A percentile compares a stretch with the other conserved stretches of the same genome.
Conservation (phyloP, 2,113 vertebrate species). For the Bettongia penicillata region DNA sequence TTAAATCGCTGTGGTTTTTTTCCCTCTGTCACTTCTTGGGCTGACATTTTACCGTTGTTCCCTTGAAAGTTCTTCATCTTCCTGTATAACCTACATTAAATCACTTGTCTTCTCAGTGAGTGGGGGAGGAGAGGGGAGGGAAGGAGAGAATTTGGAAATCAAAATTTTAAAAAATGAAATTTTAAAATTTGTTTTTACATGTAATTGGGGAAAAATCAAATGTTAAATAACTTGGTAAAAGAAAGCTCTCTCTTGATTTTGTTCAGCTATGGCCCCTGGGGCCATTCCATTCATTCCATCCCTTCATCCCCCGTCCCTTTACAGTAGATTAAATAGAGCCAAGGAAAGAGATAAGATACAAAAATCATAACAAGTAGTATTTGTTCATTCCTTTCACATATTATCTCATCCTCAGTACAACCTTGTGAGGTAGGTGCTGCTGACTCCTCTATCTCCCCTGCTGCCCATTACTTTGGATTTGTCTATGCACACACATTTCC, state of each 20-base stretch:
- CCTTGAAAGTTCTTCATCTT: not conserved
- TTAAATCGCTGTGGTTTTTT: not conserved
- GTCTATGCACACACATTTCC: not conserved
- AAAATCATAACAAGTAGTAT: not conserved
- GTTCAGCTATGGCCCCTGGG: not conserved
- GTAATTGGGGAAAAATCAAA: not conserved
- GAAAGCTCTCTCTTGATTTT: not conserved
- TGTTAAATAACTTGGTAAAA: not conserved
- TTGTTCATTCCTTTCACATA: not conserved
- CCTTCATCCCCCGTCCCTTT: not conserved
- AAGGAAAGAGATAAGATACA: not conserved
- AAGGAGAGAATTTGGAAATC: not conserved
- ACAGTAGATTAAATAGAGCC: not conserved
- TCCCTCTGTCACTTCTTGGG: constrained; percentile 37
- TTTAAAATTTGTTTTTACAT: not conserved
- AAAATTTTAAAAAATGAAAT: not conserved
- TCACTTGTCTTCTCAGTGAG: not conserved
- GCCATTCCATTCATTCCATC: no score
- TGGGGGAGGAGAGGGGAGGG: not conserved
- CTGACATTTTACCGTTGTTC: not conserved
- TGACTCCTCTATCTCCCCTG: not conserved
- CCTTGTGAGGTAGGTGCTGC: not conserved
- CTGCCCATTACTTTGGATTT: not conserved
- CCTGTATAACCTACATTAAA: not conserved
- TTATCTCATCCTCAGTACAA: not conserved